Base-by-base conservation (phyloP, 2,888 invertebrate species). In the Sarcophaga subvicina region DNA sequence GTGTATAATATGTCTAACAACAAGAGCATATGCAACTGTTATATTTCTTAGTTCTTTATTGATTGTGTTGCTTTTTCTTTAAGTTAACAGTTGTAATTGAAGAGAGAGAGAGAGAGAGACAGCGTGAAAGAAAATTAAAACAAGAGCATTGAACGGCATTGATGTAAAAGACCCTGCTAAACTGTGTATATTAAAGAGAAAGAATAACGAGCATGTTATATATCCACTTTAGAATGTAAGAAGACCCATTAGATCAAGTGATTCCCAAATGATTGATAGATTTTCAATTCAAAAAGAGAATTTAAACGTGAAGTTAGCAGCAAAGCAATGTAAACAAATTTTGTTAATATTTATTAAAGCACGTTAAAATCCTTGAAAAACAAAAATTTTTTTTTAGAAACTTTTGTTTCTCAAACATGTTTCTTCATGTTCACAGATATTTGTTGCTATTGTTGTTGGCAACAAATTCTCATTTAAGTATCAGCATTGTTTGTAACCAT, bases 101-200 rank as follows among this genome's bases (percentile, higher is more conserved):
- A 45, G 54, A 27, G 4, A 47, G 63, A 3, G 25, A 49, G 20
- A 63, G 17, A 54, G 12, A 27, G 2, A 47, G 63, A 4, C 4
- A 37, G 37, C 10, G 37, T 37, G 17, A 49, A 20, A 69, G 59
- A 64, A 71, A 70, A 49, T 22, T 22, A 4, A 63, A 69, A 76
- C 76, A 79, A 72, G 81, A 79, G 75, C 83, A 84, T 72, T 81
- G 63, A 81, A 84, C 86, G 83, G 66, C 77, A 80, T 86, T 86
- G 76, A 20, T 45, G 67, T 27, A 60, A 17, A 64, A 75, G 6
- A 1, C 6, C 63, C 14, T n/a, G 71, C 45, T 45, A 27, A 75
- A 27, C 25, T 10, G 10, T 14, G 12, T 49, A 4, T 14, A 6
- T 14, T 14, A 49, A 14, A 49, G 12, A 17, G 17, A 47, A 14